phyloP scores from a whole-genome alignment of 2,888 invertebrate species.

The Lasioglossum calceatum region DNA sequence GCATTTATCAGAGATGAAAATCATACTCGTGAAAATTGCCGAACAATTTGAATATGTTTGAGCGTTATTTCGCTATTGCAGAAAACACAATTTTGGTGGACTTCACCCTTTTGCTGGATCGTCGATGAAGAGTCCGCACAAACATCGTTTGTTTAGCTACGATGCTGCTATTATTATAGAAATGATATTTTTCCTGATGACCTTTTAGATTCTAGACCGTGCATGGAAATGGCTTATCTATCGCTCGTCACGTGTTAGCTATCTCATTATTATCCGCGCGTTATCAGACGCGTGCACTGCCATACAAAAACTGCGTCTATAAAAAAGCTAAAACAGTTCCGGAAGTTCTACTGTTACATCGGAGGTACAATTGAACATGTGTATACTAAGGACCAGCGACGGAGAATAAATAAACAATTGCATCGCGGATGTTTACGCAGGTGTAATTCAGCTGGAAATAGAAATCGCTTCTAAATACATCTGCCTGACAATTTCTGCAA shows the following conservation, averaged over 20 bases:
- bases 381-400: neutral
- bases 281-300: neutral
- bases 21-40: neutral
- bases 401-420: neutral
- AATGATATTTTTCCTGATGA: neutral
- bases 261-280: neutral
- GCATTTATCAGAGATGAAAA: neutral
- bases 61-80: neutral
- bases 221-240: constrained; percentile 2
- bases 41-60: neutral
- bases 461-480: neutral
- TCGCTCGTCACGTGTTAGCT: neutral
- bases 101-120: neutral
- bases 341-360: neutral
- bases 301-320: neutral
- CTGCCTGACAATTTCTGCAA: neutral
- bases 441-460: neutral
- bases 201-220: neutral
- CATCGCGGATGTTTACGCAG: neutral
- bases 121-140: neutral
- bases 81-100: neutral
- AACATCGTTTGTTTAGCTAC: neutral
- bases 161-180: neutral
- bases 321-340: neutral
- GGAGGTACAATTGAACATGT: neutral